Evolutionary conservation across 2,113 vertebrate species (phyloP), one percentile per base, ranked within the genome.

Genomic region (Tyrannus savana): DNA sequence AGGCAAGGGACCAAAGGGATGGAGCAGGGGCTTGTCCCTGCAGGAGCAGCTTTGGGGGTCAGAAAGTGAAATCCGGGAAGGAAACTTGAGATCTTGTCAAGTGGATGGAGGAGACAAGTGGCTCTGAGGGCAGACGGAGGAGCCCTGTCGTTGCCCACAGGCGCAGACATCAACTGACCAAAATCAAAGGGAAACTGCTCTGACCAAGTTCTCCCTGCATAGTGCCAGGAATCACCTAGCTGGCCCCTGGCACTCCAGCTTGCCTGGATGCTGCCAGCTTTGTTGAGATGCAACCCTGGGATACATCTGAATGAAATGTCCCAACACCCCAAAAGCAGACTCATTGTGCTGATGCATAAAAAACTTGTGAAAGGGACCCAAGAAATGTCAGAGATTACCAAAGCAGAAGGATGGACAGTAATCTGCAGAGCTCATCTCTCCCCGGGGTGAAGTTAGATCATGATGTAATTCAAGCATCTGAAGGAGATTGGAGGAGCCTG

Each of bases 391-490:
- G 55, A 90, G 82, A 77, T 81, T 37, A 50, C 76, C 85, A 67
- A 83, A 93, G 87, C 78, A 85, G 87, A 75, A 84, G 62, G 44
- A 91, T 0, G 1, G 62, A 10, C 84, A 46, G 19, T 37, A 27
- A 55, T 76, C 50, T 33, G 52, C 75, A 68, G 76, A 90, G 37
- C 37, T 81, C 7, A 2, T 53, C 68, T 52, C 83, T 92, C 88
- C 85, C 73, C 1, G 1, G 76, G 68, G 89, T 82, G 67, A 95
- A 79, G 89, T 87, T 76, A 82, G 84, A 93, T 31, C 78, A 28
- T 91, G 93, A 87, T 88, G 94, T 91, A 91, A 96, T 85, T 69
- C n/a, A 79, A 95, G 87, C 76, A 92, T 76, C 86, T 93, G 80
- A 95, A 90, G 87, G 73, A 91, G 90, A 81, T 56, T 84, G 86